phyloP scores from a whole-genome alignment of 2,888 invertebrate genomes.

The Ctenicera cuprea region DNA sequence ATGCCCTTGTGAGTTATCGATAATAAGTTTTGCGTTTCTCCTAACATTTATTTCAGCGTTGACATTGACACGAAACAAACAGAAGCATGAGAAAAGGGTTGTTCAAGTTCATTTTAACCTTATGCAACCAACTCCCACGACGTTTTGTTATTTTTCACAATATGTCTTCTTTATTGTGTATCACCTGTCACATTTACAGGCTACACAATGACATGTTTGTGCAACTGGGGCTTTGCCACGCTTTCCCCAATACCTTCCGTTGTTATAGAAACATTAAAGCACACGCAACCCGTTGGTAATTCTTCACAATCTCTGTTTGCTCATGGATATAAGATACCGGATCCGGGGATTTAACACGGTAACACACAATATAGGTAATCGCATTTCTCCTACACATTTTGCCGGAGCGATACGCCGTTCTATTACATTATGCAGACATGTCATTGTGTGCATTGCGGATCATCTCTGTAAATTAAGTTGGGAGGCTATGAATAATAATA shows the following conservation, averaged over 20 bases:
- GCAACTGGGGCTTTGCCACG: not conserved
- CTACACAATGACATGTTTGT: constrained; percentile 26
- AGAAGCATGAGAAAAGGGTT: not conserved
- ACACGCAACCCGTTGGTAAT: not conserved
- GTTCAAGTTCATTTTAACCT: not conserved
- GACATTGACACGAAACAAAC: not conserved
- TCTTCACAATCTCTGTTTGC: constrained; percentile 14
- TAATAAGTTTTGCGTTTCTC: too few species aligned
- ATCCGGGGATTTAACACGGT: not conserved
- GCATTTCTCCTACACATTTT: not conserved
- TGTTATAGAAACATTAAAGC: constrained; percentile 10
- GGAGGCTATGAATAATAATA: constrained; percentile 37
- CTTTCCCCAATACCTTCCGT: not conserved
- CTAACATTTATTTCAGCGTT: too few species aligned
- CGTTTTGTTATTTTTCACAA: constrained; percentile 9
- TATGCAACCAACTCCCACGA: not conserved
- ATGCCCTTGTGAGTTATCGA: too few species aligned
- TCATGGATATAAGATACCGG: not conserved
- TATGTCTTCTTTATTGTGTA: constrained; percentile 8
- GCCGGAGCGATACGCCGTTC: not conserved
- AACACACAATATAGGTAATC: not conserved
- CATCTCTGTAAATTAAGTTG: constrained; percentile 38
- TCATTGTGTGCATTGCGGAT: constrained; percentile 26
- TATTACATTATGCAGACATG: constrained; percentile 18
- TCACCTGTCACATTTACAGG: constrained; percentile 22